Conservation (phyloP, 2,113 vertebrate genomes). For the Xyrauchen texanus region DNA sequence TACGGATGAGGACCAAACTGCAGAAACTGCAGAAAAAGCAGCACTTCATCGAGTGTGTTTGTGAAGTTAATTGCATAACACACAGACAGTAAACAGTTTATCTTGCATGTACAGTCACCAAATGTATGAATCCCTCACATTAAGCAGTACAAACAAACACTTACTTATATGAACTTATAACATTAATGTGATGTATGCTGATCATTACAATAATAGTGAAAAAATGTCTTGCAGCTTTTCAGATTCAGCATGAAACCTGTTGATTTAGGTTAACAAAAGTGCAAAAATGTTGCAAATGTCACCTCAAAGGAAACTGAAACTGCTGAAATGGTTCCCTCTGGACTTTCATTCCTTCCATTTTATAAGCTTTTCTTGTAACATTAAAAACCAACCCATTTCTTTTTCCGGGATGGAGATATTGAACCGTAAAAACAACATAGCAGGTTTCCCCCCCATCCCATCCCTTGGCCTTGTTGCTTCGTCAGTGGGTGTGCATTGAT, state of each 20-base stretch:
- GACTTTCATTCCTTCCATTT: too few species aligned
- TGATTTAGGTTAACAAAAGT: slow-evolving; percentile 15
- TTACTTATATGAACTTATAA: not conserved
- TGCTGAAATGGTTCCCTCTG: too few species aligned
- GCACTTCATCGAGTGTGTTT: not conserved
- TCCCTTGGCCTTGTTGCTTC: slow-evolving; percentile 18
- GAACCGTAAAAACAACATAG: slow-evolving; percentile 11
- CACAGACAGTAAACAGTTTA: not conserved
- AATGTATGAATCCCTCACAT: not conserved
- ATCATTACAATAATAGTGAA: not conserved
- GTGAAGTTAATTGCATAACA: not conserved
- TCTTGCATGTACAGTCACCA: not conserved
- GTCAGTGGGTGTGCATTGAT: slow-evolving; percentile 50
- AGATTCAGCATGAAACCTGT: slow-evolving; percentile 10
- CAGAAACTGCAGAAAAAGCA: slow-evolving; percentile 9
- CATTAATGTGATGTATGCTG: not conserved
- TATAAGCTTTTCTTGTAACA: too few species aligned
- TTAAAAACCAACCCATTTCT: too few species aligned
- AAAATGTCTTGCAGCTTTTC: not conserved
- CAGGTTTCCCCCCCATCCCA: slow-evolving; percentile 22
- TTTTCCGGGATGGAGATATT: too few species aligned
- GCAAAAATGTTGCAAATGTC: not conserved
- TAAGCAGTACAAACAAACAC: slow-evolving; percentile 1
- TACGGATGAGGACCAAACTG: slow-evolving; percentile 31
- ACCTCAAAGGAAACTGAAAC: too few species aligned